These are phyloP conservation scores for Phengaris arion DNA, from an alignment of 2,888 invertebrate genomes.

Conservation along the genomic window DNA sequence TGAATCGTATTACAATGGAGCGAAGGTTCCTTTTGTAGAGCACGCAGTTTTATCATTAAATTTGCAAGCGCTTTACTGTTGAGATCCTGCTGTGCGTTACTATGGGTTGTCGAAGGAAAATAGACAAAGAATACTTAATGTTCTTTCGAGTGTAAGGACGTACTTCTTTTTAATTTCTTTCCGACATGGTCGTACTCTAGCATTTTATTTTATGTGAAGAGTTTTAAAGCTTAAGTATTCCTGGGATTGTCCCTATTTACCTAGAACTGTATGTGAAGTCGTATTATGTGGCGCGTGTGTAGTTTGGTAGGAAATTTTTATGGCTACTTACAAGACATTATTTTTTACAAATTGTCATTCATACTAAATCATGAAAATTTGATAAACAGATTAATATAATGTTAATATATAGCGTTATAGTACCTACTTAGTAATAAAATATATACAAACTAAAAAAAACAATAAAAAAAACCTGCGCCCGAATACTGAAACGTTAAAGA, in stretches of 20 bases:
- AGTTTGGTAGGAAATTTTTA: background rate
- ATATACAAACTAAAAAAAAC: too few relatives aligned
- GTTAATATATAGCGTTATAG: too few relatives aligned
- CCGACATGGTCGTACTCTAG: slow-evolving; percentile 34
- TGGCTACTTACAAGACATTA: too few relatives aligned
- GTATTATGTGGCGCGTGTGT: background rate
- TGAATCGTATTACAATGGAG: slow-evolving; percentile 19
- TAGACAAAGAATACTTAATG: slow-evolving; percentile 64
- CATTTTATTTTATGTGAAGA: slow-evolving; percentile 19
- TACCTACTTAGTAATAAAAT: too few relatives aligned
- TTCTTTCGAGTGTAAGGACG: slow-evolving; percentile 63
- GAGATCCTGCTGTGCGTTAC: slow-evolving; percentile 62
- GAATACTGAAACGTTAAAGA: too few relatives aligned
- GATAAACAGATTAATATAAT: too few relatives aligned
- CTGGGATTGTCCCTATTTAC: background rate
- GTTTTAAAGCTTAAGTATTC: background rate
- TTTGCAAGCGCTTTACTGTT: slow-evolving; percentile 58
- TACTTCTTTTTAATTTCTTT: slow-evolving; percentile 52
- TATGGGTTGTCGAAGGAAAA: slow-evolving; percentile 69
- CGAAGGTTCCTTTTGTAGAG: slow-evolving; percentile 43
- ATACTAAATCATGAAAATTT: too few relatives aligned
- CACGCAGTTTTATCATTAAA: slow-evolving; percentile 35
- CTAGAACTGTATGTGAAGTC: background rate
- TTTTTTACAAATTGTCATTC: too few relatives aligned
- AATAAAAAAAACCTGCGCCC: too few relatives aligned